Conservation (phyloP, 2,113 vertebrate species). For the Prionailurus bengalensis region DNA sequence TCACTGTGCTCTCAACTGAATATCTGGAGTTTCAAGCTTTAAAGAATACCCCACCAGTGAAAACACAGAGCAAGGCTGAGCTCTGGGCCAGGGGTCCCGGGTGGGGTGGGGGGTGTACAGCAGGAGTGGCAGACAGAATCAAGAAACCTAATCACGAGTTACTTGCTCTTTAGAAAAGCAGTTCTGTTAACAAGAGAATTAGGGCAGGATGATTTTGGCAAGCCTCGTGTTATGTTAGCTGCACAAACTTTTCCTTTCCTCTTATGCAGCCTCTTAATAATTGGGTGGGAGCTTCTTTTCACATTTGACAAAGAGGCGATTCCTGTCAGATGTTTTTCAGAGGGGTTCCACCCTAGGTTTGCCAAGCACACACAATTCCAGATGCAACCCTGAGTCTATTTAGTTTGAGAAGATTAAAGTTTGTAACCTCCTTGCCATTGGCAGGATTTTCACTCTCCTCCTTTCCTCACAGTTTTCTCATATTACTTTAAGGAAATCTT, state of each 20-base stretch:
- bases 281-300: slow-evolving; percentile 76
- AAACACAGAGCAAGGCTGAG: slow-evolving; percentile 53
- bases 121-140: slow-evolving; percentile 23
- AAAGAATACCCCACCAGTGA: slow-evolving; percentile 67
- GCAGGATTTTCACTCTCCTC: not conserved
- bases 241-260: slow-evolving; percentile 79
- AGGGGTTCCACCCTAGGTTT: not conserved
- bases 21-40: slow-evolving; percentile 63
- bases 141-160: slow-evolving; percentile 74
- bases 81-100: not conserved
- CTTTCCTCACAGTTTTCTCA: not conserved
- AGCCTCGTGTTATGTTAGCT: slow-evolving; percentile 83
- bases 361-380: not conserved
- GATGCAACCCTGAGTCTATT: not conserved
- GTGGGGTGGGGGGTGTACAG: not conserved
- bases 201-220: slow-evolving; percentile 85
- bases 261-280: slow-evolving; percentile 66
- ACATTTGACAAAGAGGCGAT: slow-evolving; percentile 62
- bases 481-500: not conserved
- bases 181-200: slow-evolving; percentile 83
- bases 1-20: slow-evolving; percentile 70
- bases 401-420: not conserved
- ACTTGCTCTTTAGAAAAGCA: slow-evolving; percentile 74
- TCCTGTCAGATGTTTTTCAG: slow-evolving; percentile 60
- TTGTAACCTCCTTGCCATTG: not conserved